Evolutionary conservation across 2,888 invertebrate genomes (phyloP), one percentile per base, ranked within the genome.

Genomic region (Folsomia manolachei): DNA sequence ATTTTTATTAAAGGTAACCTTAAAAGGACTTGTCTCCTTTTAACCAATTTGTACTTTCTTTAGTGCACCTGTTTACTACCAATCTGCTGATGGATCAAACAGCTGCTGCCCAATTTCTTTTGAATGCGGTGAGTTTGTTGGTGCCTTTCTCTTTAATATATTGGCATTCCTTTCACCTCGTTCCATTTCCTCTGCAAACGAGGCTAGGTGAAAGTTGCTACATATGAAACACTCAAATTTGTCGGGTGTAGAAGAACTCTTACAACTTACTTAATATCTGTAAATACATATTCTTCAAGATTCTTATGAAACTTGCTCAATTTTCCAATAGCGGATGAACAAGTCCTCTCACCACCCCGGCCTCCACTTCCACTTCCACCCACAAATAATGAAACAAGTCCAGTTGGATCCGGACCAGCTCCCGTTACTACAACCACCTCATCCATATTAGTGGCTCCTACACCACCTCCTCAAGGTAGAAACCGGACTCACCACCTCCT

Each of bases 91-190:
- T 19, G 77, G 75, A 4, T 71, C 73, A 25, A 67, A 74, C 60
- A 73, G 75, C 62, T 80, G 80, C 60, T 80, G 80, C 56, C 80
- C 80, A 1, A 78, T 79, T 71, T 77, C 75, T 26, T 80, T 79
- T 79, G 70, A 79, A 71, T 80, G 56, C 56, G 11, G 80, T 80
- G 75, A 78, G 80, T 74, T 56, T 52, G n/a, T n/a, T n/a, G n/a
- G n/a, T n/a, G n/a, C n/a, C n/a, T n/a, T n/a, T n/a, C 4, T 25
- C 2, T 24, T 9, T 7, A 24, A 11, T 62, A 2, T n/a, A 62
- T 62, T 62, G 21, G 62, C n/a, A 14, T 39, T n/a, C n/a, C n/a
- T n/a, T n/a, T n/a, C n/a, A n/a, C n/a, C n/a, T n/a, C n/a, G n/a
- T n/a, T n/a, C n/a, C n/a, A n/a, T n/a, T n/a, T n/a, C n/a, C n/a